Evolutionary conservation across 2,888 invertebrate genomes (phyloP), one percentile per base, ranked within the genome.

Genomic region (Cordilura impudica): DNA sequence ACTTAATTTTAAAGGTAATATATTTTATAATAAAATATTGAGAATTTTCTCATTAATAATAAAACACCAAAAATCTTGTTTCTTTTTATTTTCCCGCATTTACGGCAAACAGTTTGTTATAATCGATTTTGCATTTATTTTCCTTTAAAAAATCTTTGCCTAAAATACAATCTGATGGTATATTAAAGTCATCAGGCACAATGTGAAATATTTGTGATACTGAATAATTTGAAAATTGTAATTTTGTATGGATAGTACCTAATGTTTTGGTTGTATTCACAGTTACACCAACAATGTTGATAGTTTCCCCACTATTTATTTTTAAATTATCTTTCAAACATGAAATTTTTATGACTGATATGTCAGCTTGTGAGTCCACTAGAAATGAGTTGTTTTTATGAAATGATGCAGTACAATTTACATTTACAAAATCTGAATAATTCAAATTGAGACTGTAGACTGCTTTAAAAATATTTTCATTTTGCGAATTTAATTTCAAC

Each of bases 131-230:
- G n/a, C n/a, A n/a, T n/a, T n/a, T 51, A 6, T 70, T 60, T n/a
- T 23, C 4, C 14, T 60, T 71, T 43, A 71, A 43, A 45, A 71
- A 71, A 63, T 72, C 63, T 29, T 72, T 71, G 1, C 61, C 71
- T 10, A 71, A 23, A 23, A 71, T 71, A 14, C 51, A 53, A 35
- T 72, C 72, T n/a, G 61, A 63, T 1, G 72, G 72, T 3, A 54
- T 63, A 53, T 61, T 14, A 54, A n/a, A n/a, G n/a, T n/a, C n/a
- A n/a, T n/a, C n/a, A n/a, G n/a, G n/a, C n/a, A n/a, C n/a, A n/a
- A n/a, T n/a, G 29, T 72, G 54, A 45, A 72, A 53, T 18, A 12
- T 23, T 45, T 63, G 61, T 10, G 72, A 18, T 6, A 51, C 63
- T 10, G 43, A n/a, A n/a, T 16, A 23, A 53, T 61, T 53, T 5